Base-by-base conservation (phyloP, 2,888 invertebrate species). In the Hirtodrosophila duncani region DNA sequence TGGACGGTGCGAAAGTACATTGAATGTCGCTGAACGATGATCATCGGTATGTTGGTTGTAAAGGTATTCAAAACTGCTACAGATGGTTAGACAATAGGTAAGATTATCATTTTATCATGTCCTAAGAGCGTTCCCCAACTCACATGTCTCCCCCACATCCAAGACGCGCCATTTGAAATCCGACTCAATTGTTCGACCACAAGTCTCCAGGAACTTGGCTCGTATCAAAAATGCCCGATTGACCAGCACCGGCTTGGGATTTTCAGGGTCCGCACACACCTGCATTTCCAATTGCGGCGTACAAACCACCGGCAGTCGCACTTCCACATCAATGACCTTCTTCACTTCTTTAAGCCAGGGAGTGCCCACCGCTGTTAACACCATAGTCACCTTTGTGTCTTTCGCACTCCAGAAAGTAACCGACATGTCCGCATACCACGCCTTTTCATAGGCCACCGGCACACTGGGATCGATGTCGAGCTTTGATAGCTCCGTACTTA, bases 11-110 rank as follows among this genome's bases (percentile, higher is more conserved):
- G 6, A 9, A 36, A 49, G 1, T 13, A 6, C 7, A 70, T 5
- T 0, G 14, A 5, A 8, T 38, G 67, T 2, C 36, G 30, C 2
- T 18, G 30, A 2, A 67, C 5, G 3, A 27, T 11, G 0, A 77
- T 20, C 2, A 4, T 3, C 1, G 9, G 3, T 0, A 3, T 3
- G 1, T 41, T 8, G 1, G 36, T 6, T 1, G 8, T 0, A 24
- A 14, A 24, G 2, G 23, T 27, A 26, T 2, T 11, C 0, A 16
- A 43, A 43, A 33, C 13, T 44, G 36, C 18, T 23, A 31, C 11
- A 9, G 14, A 21, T 36, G 7, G n/a, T n/a, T n/a, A n/a, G n/a
- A 33, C 14, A 18, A 16, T 17, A 14, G 7, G 7, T 10, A 11
- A 18, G 13, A 33, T 18, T 6, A 9, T 21, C n/a, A 5, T 6